Evolutionary conservation across 1,140 invertebrate species (phyloP).

Genomic region (Caerostris extrusa): DNA sequence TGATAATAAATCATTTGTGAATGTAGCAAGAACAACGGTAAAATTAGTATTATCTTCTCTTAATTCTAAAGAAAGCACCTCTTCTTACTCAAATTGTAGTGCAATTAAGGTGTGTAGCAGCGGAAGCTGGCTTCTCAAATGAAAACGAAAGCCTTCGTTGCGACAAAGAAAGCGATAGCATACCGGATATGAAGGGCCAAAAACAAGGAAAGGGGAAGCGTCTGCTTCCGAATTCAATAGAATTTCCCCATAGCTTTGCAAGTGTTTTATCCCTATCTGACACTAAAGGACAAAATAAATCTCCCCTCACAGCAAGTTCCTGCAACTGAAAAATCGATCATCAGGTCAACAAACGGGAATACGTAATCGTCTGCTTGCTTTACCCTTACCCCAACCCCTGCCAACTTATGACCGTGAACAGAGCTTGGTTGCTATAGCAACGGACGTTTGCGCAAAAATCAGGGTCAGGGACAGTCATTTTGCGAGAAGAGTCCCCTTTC

Average conservation of each 20-base stretch:
- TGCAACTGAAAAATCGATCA: constrained; percentile 70
- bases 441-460: constrained; percentile 66
- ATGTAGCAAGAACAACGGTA: no score
- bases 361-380: constrained; percentile 63
- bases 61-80: no score
- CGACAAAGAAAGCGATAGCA: background rate
- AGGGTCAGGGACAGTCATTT: constrained; percentile 76
- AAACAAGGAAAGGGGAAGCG: constrained; percentile 20
- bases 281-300: background rate
- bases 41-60: no score
- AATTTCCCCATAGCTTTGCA: constrained; percentile 39
- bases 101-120: no score
- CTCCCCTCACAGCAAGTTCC: constrained; percentile 32
- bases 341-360: constrained; percentile 76
- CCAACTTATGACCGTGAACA: constrained; percentile 71
- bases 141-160: constrained; percentile 8
- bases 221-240: background rate
- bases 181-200: background rate
- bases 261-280: constrained; percentile 36
- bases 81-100: no score
- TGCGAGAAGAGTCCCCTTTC: background rate
- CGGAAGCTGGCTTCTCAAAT: background rate
- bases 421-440: constrained; percentile 66
- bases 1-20: no score
- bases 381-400: constrained; percentile 36